These are phyloP conservation scores for Hemaris fuciformis DNA, from an alignment of 2,888 invertebrate species.

Conservation along the genomic window DNA sequence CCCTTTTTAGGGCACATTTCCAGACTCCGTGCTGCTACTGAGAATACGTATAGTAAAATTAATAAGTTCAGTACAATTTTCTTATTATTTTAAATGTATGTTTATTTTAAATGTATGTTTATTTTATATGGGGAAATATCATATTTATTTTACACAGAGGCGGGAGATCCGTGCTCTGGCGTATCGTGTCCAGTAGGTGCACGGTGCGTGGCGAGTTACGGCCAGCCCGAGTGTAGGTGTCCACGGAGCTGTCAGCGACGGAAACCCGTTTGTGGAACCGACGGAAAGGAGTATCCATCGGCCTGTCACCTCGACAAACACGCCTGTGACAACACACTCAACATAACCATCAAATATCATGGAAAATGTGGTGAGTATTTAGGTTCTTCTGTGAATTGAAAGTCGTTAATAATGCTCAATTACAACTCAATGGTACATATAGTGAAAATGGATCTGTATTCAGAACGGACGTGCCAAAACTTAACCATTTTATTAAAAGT, in stretches of 20 bases:
- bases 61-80: too few relatives aligned
- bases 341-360: constrained; percentile 89
- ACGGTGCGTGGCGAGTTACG: constrained; percentile 85
- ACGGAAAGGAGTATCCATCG: constrained; percentile 92
- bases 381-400: neutral
- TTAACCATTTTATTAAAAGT: neutral
- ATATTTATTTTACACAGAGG: constrained; percentile 65
- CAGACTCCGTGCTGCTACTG: too few relatives aligned
- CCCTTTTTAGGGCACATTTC: too few relatives aligned
- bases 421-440: too few relatives aligned
- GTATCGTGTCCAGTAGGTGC: constrained; percentile 86
- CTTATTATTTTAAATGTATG: too few relatives aligned
- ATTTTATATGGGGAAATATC: too few relatives aligned
- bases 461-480: neutral
- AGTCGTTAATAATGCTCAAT: neutral
- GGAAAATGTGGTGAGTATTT: constrained; percentile 91
- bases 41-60: too few relatives aligned
- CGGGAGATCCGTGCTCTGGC: constrained; percentile 86
- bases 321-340: constrained; percentile 87
- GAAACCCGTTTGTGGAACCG: constrained; percentile 93
- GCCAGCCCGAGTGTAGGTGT: constrained; percentile 85
- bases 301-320: constrained; percentile 91
- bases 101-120: too few relatives aligned
- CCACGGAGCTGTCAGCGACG: constrained; percentile 83
- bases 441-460: neutral